Evolutionary conservation across 1,140 invertebrate species (phyloP).

Genomic region (Lerema accius): DNA sequence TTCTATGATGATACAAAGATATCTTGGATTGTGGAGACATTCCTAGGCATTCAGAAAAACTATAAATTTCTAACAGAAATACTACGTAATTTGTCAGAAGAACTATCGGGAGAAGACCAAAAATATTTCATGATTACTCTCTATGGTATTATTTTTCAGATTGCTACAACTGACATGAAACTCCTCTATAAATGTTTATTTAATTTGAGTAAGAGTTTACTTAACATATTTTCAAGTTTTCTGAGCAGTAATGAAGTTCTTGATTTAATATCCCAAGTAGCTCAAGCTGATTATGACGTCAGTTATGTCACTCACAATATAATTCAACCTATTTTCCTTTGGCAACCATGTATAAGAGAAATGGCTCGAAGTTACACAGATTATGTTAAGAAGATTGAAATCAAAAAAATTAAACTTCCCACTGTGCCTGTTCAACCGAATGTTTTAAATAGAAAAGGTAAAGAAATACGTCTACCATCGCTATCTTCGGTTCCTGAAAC

Average conservation of each 20-base stretch:
- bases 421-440: conserved; percentile 69
- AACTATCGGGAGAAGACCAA: conserved; percentile 60
- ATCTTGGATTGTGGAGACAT: conserved; percentile 68
- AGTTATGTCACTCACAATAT: conserved; percentile 79
- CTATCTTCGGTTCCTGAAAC: conserved; percentile 40
- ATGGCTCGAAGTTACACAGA: conserved; percentile 70
- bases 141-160: conserved; percentile 63
- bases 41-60: conserved; percentile 65
- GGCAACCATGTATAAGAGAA: conserved; percentile 72
- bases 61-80: conserved; percentile 56
- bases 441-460: conserved; percentile 60
- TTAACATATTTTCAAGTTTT: conserved; percentile 63
- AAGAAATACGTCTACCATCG: conserved; percentile 40
- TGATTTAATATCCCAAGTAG: conserved; percentile 59
- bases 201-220: conserved; percentile 66
- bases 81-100: conserved; percentile 45
- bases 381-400: conserved; percentile 66
- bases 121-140: conserved; percentile 65
- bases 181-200: conserved; percentile 67
- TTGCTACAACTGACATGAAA: conserved; percentile 51
- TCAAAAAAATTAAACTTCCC: conserved; percentile 55
- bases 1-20: conserved; percentile 59
- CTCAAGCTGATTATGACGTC: conserved; percentile 70
- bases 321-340: conserved; percentile 67
- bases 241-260: conserved; percentile 66